phyloP scores from a whole-genome alignment of 2,888 invertebrate genomes.

The Deilephila elpenor region DNA sequence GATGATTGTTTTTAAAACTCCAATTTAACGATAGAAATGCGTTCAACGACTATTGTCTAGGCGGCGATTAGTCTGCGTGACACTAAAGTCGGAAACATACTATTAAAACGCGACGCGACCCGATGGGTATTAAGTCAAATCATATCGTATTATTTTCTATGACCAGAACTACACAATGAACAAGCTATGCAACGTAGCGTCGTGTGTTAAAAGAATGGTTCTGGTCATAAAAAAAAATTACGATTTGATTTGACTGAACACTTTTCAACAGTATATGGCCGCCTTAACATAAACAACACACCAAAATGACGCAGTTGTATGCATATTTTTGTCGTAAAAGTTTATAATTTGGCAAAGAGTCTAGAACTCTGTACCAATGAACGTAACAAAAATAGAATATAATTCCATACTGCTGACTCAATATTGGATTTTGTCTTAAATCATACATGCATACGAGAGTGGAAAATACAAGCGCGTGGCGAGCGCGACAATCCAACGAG shows the following conservation, averaged over 20 bases:
- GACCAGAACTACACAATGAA: too few relatives aligned
- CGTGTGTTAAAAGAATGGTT: too few relatives aligned
- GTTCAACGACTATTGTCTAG: conserved; percentile 20
- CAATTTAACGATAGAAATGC: background rate
- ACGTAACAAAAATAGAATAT: conserved; percentile 74
- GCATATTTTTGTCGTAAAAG: conserved; percentile 77
- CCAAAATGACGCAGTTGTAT: conserved; percentile 62
- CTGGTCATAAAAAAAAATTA: too few relatives aligned
- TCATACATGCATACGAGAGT: conserved; percentile 33
- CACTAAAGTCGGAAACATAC: conserved; percentile 28
- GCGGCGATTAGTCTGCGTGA: conserved; percentile 43
- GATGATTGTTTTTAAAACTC: background rate
- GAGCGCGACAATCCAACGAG: background rate
- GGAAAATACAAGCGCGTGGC: conserved; percentile 16
- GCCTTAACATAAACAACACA: conserved; percentile 49
- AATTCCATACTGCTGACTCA: conserved; percentile 73
- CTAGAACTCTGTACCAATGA: conserved; percentile 68
- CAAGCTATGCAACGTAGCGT: too few relatives aligned
- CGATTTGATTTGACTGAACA: too few relatives aligned
- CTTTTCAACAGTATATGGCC: too few relatives aligned
- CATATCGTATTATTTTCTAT: too few relatives aligned
- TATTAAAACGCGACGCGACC: too few relatives aligned
- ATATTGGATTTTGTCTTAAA: conserved; percentile 51
- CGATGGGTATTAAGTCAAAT: too few relatives aligned
- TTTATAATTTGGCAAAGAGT: conserved; percentile 78